Conservation (phyloP, 2,113 vertebrate genomes). For the Bos indicus region DNA sequence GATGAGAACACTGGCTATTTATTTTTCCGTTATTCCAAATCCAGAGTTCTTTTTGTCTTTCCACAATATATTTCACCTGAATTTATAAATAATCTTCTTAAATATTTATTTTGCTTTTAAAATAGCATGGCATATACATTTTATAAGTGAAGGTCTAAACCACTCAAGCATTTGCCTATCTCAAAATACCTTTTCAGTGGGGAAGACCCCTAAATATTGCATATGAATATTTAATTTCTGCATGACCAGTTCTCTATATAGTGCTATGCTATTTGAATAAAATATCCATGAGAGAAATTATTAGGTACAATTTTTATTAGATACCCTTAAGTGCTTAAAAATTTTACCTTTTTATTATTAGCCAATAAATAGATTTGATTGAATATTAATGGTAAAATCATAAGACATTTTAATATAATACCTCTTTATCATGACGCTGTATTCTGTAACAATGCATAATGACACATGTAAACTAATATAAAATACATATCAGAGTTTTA, state of each 20-base stretch:
- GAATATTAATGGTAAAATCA: neutral
- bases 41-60: neutral
- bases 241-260: neutral
- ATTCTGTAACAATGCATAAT: neutral
- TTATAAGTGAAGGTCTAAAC: neutral
- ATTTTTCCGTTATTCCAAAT: slow-evolving; percentile 9
- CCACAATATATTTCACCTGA: neutral
- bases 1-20: neutral
- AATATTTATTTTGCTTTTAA: slow-evolving; percentile 24
- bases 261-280: neutral
- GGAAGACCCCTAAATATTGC: neutral
- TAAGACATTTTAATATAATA: neutral
- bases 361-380: neutral
- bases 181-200: neutral
- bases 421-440: neutral
- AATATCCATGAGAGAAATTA: neutral
- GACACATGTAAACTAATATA: neutral
- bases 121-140: neutral
- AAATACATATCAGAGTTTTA: neutral
- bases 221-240: neutral
- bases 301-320: neutral
- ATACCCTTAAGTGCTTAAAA: neutral
- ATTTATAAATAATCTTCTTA: slow-evolving; percentile 13
- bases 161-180: neutral
- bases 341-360: neutral